Evolutionary conservation across 2,113 vertebrate species (phyloP), one percentile per base, ranked within the genome.

Genomic region (Cynoglossus semilaevis): DNA sequence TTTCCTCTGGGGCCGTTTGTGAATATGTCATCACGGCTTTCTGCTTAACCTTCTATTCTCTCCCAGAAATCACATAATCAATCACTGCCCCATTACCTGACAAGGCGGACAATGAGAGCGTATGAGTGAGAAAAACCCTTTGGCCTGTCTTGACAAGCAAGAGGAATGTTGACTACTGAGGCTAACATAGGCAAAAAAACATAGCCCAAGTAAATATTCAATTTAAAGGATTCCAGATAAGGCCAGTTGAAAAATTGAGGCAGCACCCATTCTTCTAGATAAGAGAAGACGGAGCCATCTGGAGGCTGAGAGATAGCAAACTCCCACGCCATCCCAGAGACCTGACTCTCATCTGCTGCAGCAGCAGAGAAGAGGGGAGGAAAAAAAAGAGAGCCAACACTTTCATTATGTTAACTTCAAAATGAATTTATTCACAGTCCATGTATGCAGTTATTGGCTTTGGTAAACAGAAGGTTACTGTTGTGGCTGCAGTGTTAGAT

Each of bases 161-260:
- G 74, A 88, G 81, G 82, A 85, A 88, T 76, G 82, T 80, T 55
- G 73, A 84, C 83, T 88, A 84, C 71, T 82, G 76, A 85, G 64
- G 77, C 79, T 70, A 85, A 85, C 84, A 82, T 78, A 60, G 74
- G 64, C 85, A 80, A 85, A 90, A n/a, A 89, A 91, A 91, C 89
- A 91, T 73, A 87, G 87, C 82, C 81, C 85, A 81, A 84, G 88
- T 90, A 92, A 92, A 92, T 91, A 91, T 91, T 92, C 88, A 90
- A 91, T 92, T 91, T 91, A 90, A 91, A 89, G 89, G 88, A 90
- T 90, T 89, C 84, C 62, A 88, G 91, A 92, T 92, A 92, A 92
- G 89, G 76, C 73, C 63, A 78, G 82, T 87, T 90, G 88, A 90
- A 91, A 92, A 92, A 91, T 91, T 84, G 90, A 90, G 87, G 88